Evolutionary conservation across 2,888 invertebrate species (phyloP).

Genomic region (Mythimna vitellina): DNA sequence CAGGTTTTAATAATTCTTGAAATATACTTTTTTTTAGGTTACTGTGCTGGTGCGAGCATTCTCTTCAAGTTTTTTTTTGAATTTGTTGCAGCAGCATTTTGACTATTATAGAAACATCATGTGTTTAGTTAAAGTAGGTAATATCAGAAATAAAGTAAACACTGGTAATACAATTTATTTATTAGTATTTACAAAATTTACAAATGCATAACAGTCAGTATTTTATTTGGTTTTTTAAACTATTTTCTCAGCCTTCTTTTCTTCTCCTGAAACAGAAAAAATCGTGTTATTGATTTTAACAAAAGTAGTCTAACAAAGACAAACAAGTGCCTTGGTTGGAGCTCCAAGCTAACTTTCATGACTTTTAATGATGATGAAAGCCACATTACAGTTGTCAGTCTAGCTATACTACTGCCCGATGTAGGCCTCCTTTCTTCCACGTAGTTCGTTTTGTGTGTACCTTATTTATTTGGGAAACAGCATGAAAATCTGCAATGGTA

Average conservation of each 20-base stretch:
- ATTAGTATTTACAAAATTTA: conserved; percentile 60
- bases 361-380: too few species aligned
- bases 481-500: too few species aligned
- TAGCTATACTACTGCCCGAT: too few species aligned
- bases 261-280: conserved; percentile 45
- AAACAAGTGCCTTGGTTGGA: background rate
- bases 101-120: background rate
- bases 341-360: too few species aligned
- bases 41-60: too few species aligned
- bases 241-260: conserved; percentile 55
- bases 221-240: conserved; percentile 35
- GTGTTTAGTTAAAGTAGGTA: background rate
- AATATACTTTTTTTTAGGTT: background rate
- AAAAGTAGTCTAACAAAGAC: too few species aligned
- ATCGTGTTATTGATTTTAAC: background rate
- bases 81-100: background rate
- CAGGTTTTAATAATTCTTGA: conserved; percentile 3
- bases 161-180: conserved; percentile 28
- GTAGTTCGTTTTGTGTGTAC: too few species aligned
- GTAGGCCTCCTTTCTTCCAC: too few species aligned
- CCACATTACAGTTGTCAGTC: too few species aligned
- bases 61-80: background rate
- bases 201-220: conserved; percentile 24
- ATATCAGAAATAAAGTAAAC: background rate
- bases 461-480: too few species aligned